These are phyloP conservation scores for Exocentrus adspersus DNA, from an alignment of 2,888 invertebrate species.

Conservation along the genomic window DNA sequence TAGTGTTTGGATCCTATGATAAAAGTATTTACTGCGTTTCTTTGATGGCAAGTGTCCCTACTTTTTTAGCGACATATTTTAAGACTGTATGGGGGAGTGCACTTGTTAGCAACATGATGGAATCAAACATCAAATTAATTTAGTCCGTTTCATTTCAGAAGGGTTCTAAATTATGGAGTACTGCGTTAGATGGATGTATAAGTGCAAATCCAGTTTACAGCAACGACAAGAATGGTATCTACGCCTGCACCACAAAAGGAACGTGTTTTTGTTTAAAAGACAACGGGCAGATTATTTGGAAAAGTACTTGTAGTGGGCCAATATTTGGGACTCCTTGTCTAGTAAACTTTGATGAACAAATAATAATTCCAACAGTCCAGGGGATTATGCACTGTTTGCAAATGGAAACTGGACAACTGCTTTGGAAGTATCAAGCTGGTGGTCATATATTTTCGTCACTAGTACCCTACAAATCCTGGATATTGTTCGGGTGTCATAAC, in stretches of 20 bases:
- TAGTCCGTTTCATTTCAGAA: constrained; percentile 62
- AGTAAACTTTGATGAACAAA: constrained; percentile 60
- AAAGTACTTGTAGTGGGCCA: constrained; percentile 68
- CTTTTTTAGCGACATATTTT: too few species aligned
- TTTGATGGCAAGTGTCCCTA: constrained; percentile 67
- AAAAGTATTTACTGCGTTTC: constrained; percentile 71
- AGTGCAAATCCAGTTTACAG: constrained; percentile 65
- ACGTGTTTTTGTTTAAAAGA: constrained; percentile 64
- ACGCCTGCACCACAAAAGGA: constrained; percentile 70
- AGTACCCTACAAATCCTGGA: constrained; percentile 63
- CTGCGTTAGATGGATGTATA: constrained; percentile 62
- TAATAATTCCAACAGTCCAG: constrained; percentile 67
- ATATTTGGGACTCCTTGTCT: constrained; percentile 74
- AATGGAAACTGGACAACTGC: constrained; percentile 43
- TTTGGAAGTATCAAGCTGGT: constrained; percentile 30
- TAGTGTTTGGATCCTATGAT: constrained; percentile 80
- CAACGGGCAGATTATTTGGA: constrained; percentile 70
- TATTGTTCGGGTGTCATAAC: constrained; percentile 80
- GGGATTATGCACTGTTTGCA: constrained; percentile 69
- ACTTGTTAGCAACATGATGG: too few species aligned
- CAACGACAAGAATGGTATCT: constrained; percentile 61
- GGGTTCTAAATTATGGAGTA: constrained; percentile 62
- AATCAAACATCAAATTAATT: too few species aligned
- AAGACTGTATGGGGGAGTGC: too few species aligned
- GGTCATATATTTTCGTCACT: constrained; percentile 78